These are phyloP conservation scores for Blastobasis adustella DNA, from an alignment of 2,888 invertebrate genomes.

Conservation along the genomic window DNA sequence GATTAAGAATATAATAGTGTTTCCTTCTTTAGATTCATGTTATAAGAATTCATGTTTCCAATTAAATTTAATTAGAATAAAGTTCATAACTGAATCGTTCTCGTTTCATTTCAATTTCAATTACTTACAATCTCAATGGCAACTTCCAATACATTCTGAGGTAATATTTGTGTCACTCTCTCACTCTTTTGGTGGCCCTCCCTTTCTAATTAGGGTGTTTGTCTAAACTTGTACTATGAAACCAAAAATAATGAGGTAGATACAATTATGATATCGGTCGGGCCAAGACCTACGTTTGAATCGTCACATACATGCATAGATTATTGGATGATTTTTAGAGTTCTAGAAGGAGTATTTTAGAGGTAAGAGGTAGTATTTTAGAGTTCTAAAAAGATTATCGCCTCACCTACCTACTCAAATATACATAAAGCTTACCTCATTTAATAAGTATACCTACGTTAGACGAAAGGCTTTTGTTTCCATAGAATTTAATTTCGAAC, in stretches of 20 bases:
- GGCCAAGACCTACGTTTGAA: no score
- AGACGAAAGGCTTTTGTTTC: no score
- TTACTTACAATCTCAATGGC: background rate
- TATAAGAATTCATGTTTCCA: constrained; percentile 75
- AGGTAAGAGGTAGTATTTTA: no score
- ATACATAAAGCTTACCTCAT: no score
- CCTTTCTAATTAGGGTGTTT: background rate
- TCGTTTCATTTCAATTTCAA: constrained; percentile 40
- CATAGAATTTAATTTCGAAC: no score
- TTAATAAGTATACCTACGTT: no score
- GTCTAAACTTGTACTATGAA: background rate
- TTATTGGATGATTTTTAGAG: no score
- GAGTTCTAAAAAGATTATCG: no score
- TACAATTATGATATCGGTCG: background rate
- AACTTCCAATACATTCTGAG: background rate
- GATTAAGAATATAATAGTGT: constrained; percentile 71
- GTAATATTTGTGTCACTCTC: background rate
- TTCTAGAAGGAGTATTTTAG: no score
- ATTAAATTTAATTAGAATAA: constrained; percentile 72
- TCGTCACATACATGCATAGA: no score
- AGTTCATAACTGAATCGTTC: constrained; percentile 60
- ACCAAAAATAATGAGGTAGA: background rate
- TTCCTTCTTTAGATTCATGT: constrained; percentile 74
- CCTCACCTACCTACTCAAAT: no score
- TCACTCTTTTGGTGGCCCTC: background rate